Conservation (phyloP, 30 jellyfish, hydroid and myxozoan species). For the Cassiopea andromeda region DNA sequence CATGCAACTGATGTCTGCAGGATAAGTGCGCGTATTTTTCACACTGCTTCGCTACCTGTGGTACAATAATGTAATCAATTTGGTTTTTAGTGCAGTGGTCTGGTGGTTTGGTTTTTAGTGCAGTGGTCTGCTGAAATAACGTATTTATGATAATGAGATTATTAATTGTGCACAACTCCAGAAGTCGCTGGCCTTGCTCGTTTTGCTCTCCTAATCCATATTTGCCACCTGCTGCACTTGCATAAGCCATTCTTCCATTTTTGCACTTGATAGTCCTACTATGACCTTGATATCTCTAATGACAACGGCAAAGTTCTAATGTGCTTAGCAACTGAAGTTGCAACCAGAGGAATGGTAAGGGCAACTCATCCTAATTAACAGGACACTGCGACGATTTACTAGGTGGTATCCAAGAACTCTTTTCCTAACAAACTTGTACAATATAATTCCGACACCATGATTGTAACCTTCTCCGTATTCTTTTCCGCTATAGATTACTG, state of each 20-base stretch:
- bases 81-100: not conserved
- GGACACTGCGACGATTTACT: too few species aligned
- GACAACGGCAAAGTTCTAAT: not conserved
- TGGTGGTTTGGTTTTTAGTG: not conserved
- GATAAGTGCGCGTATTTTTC: not conserved
- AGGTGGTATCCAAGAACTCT: not conserved
- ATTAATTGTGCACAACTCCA: too few species aligned
- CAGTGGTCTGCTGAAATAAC: not conserved
- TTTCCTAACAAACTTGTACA: not conserved
- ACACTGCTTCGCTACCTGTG: not conserved
- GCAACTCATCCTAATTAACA: not conserved
- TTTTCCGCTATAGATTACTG: too few species aligned
- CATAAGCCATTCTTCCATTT: not conserved
- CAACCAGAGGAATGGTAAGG: not conserved
- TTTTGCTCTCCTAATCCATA: not conserved
- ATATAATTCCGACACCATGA: not conserved
- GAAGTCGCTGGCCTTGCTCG: not conserved
- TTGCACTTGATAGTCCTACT: not conserved
- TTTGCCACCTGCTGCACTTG: not conserved
- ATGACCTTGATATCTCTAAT: not conserved
- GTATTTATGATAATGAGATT: not conserved
- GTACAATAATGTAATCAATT: not conserved
- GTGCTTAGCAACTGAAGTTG: not conserved
- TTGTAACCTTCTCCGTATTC: not conserved
- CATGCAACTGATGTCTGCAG: not conserved